Evolutionary conservation across 2,797 vertebrate species (phyloP), one percentile per base, ranked within the genome.

Genomic region (Hippocampus kuda): DNA sequence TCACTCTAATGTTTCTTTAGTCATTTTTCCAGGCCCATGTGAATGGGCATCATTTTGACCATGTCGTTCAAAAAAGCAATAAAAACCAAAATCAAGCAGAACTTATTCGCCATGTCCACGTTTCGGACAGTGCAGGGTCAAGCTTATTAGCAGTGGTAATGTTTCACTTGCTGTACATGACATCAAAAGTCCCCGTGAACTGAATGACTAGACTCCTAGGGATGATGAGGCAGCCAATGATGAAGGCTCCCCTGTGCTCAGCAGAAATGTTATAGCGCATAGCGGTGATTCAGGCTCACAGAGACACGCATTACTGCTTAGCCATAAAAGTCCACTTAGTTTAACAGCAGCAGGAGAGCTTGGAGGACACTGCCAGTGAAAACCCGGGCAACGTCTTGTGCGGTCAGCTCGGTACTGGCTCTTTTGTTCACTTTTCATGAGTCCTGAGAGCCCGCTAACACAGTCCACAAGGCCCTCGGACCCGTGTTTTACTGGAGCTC

Each of bases 271-370:
- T 88, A 81, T 77, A 78, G 82, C 70, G 80, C 82, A 72, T 78
- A 83, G 85, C 80, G 80, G 65, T 6, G 51, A 75, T 81, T 79
- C 74, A 62, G 79, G 69, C 79, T 86, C 85, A 82, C 75, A 78
- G 83, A 83, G 85, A 79, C 77, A 76, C 73, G 81, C 81, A 82
- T 84, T 86, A 85, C 85, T 76, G 82, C 85, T 77, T 70, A 69
- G 75, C 79, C 82, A 81, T 91, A 91, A 90, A 91, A 88, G 85
- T 88, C 87, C 87, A 89, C 89, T 91, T 88, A 88, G 88, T 90
- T 89, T 90, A 91, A 89, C 85, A 85, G 88, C 82, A 69, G 79
- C 85, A 79, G 83, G 83, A 82, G 88, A 85, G 84, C 83, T 78
- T 42, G 68, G 82, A 83, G 83, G 89, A 89, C 89, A 87, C 77